These are phyloP conservation scores for Sphenodon punctatus DNA, from an alignment of 2,797 vertebrate species.

Conservation along the genomic window DNA sequence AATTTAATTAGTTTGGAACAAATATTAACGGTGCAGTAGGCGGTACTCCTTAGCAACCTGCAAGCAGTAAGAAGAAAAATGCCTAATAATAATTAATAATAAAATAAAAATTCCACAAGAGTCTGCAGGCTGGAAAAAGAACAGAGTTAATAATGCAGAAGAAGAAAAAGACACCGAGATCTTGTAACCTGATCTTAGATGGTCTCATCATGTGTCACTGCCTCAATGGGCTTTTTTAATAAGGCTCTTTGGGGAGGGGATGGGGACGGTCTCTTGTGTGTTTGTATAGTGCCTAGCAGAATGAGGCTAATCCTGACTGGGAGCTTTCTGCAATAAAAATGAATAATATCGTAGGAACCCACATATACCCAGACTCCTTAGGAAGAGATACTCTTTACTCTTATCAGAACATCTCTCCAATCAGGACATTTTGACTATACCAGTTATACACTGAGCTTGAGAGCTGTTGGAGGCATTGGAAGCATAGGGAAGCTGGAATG, in stretches of 20 bases:
- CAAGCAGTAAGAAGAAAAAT: not conserved
- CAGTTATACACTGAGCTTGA: no score
- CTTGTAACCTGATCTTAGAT: not conserved
- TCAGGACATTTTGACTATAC: no score
- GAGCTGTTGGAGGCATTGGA: no score
- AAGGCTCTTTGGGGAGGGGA: not conserved
- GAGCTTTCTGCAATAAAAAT: not conserved
- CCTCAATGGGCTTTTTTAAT: not conserved
- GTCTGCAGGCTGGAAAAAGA: not conserved
- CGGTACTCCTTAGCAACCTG: not conserved
- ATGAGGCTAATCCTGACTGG: not conserved
- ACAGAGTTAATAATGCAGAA: not conserved
- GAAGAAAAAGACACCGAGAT: not conserved
- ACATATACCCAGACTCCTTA: no score
- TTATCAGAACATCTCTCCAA: no score
- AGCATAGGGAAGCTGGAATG: no score
- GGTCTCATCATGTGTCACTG: not conserved
- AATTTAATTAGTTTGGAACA: constrained; percentile 42
- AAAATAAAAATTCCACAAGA: no score
- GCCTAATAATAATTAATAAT: not conserved
- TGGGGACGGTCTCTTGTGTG: not conserved
- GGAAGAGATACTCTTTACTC: no score
- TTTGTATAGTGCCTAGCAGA: not conserved
- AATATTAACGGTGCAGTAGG: constrained; percentile 18
- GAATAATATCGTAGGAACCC: no score